Conservation (phyloP, 2,888 invertebrate species). For the Spodoptera littoralis region DNA sequence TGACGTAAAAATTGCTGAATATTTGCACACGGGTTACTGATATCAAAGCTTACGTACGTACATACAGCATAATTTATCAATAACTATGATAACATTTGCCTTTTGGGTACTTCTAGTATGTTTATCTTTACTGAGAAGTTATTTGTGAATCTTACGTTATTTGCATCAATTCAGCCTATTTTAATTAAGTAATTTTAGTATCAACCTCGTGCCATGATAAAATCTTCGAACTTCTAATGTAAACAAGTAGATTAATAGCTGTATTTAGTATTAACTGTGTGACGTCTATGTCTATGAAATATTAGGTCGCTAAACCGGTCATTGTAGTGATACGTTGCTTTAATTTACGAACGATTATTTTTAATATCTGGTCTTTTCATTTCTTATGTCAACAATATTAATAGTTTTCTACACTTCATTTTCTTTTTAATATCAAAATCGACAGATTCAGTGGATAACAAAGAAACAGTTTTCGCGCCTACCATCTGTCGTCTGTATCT, state of each 20-base stretch:
- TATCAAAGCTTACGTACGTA: slow-evolving; percentile 1
- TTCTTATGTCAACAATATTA: too few species aligned
- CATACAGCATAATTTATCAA: slow-evolving; percentile 26
- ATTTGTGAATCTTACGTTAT: slow-evolving; percentile 29
- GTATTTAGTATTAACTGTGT: slow-evolving; percentile 24
- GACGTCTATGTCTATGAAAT: background rate
- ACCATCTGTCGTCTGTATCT: too few species aligned
- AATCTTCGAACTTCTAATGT: slow-evolving; percentile 32
- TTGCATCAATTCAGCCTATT: slow-evolving; percentile 25
- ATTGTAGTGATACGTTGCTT: background rate
- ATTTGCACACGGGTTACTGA: slow-evolving; percentile 26
- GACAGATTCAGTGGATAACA: too few species aligned
- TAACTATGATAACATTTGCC: slow-evolving; percentile 44
- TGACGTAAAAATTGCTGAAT: slow-evolving; percentile 3
- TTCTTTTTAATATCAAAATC: too few species aligned
- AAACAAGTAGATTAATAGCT: slow-evolving; percentile 24
- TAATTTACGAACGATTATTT: too few species aligned
- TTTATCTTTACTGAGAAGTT: slow-evolving; percentile 21
- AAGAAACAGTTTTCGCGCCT: too few species aligned
- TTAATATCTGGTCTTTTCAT: too few species aligned
- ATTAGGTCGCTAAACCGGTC: too few species aligned
- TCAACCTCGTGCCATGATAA: slow-evolving; percentile 11
- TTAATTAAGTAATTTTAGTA: slow-evolving; percentile 22
- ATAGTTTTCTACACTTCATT: too few species aligned
- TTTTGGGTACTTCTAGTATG: slow-evolving; percentile 25